Evolutionary conservation across 2,797 vertebrate genomes (phyloP).

Genomic region (Oreonectes daqikongensis): DNA sequence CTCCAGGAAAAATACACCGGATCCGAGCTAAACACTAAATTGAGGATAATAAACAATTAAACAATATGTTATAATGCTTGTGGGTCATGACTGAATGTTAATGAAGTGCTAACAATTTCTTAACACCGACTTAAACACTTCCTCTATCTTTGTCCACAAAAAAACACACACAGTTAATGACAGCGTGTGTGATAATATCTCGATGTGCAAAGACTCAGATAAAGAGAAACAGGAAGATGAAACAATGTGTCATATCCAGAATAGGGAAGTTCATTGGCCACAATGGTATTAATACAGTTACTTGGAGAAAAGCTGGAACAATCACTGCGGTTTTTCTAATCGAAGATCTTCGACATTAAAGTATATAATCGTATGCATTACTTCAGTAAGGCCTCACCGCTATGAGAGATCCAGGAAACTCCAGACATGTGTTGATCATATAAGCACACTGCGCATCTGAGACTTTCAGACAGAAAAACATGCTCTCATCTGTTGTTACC

Average conservation of each 20-base stretch:
- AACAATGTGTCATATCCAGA: constrained; percentile 89
- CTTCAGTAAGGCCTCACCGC: not conserved
- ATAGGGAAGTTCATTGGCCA: constrained; percentile 83
- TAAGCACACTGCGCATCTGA: not conserved
- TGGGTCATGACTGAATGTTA: constrained; percentile 3
- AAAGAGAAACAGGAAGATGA: constrained; percentile 90
- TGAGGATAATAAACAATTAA: no score
- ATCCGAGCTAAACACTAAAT: no score
- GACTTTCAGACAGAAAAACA: constrained; percentile 43
- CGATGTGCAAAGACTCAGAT: constrained; percentile 72
- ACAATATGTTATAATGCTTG: not conserved
- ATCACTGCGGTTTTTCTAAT: constrained; percentile 82
- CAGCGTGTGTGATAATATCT: constrained; percentile 49
- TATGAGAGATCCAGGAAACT: not conserved
- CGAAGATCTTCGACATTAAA: constrained; percentile 66
- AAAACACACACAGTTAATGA: constrained; percentile 42
- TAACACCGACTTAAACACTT: constrained; percentile 29
- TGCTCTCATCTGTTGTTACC: constrained; percentile 37
- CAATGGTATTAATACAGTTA: constrained; percentile 91
- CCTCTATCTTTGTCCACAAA: constrained; percentile 21
- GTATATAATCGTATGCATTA: not conserved
- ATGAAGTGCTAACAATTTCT: constrained; percentile 33
- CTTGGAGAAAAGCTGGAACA: constrained; percentile 86
- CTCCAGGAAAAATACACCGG: no score
- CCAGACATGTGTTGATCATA: not conserved